phyloP scores from a whole-genome alignment of 2,113 vertebrate genomes.

The Callipepla squamata region DNA sequence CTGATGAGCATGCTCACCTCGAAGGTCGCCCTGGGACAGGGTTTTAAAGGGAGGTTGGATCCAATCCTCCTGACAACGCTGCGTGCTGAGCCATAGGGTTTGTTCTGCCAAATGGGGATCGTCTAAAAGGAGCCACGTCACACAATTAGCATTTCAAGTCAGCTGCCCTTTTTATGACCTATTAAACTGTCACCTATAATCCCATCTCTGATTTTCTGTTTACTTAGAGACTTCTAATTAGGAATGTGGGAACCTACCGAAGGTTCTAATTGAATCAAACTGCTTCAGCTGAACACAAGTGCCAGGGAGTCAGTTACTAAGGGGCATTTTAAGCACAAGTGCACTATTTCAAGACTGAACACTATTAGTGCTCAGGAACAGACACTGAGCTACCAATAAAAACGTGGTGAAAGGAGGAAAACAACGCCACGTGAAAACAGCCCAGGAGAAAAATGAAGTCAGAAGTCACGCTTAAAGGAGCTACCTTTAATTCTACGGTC shows the following conservation, averaged over 20 bases:
- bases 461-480: not conserved
- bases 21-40: constrained; percentile 92
- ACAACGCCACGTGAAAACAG: rapidly evolving
- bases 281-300: not conserved
- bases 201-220: not conserved
- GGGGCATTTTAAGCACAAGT: rapidly evolving
- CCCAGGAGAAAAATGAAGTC: not conserved
- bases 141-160: rapidly evolving
- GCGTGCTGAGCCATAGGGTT: constrained; percentile 91
- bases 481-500: not conserved
- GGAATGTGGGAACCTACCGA: not conserved
- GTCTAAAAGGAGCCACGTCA: constrained; percentile 69
- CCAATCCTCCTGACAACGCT: constrained; percentile 96
- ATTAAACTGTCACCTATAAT: rapidly evolving
- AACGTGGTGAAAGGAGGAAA: not conserved
- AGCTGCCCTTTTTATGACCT: rapidly evolving
- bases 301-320: not conserved
- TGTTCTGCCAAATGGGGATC: constrained; percentile 98
- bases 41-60: constrained; percentile 91
- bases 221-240: not conserved
- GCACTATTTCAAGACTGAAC: not conserved
- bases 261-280: rapidly evolving
- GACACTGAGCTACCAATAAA: not conserved
- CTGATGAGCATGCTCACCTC: constrained; percentile 77
- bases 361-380: not conserved